Evolutionary conservation across 2,113 vertebrate species (phyloP).

Genomic region (Syngnathus scovelli): DNA sequence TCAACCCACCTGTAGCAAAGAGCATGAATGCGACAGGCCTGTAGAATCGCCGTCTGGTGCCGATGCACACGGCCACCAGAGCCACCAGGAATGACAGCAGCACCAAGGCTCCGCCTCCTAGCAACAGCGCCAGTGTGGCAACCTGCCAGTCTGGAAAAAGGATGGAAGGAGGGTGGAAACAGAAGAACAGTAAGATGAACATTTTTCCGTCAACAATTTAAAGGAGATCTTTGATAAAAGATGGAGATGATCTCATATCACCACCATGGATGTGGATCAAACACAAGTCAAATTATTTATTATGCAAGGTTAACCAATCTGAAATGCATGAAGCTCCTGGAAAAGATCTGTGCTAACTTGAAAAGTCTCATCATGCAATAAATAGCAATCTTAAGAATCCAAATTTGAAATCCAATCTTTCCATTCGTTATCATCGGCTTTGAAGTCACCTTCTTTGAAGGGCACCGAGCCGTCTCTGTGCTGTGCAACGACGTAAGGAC

Average conservation of each 20-base stretch:
- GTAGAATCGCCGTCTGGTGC: constrained; percentile 88
- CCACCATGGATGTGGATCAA: background rate
- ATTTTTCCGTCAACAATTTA: too few relatives aligned
- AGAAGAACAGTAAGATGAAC: background rate
- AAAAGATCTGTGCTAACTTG: background rate
- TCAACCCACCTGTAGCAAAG: constrained; percentile 81
- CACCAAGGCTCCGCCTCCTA: constrained; percentile 90
- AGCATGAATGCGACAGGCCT: constrained; percentile 94
- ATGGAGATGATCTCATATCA: background rate
- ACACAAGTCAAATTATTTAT: background rate
- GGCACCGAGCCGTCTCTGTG: too few relatives aligned
- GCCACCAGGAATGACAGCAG: constrained; percentile 93
- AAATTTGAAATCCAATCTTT: too few relatives aligned
- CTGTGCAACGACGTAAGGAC: too few relatives aligned
- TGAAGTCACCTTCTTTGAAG: too few relatives aligned
- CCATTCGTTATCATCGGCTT: too few relatives aligned
- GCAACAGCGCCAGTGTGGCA: constrained; percentile 88
- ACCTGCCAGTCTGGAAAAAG: constrained; percentile 87
- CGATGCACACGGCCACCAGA: constrained; percentile 91
- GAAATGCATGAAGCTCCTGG: background rate
- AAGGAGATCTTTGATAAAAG: too few relatives aligned
- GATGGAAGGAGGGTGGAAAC: background rate
- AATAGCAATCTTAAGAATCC: too few relatives aligned
- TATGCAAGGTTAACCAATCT: background rate
- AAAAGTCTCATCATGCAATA: background rate